These are phyloP conservation scores for Brenthis ino DNA, from an alignment of 2,888 invertebrate species.

Conservation along the genomic window DNA sequence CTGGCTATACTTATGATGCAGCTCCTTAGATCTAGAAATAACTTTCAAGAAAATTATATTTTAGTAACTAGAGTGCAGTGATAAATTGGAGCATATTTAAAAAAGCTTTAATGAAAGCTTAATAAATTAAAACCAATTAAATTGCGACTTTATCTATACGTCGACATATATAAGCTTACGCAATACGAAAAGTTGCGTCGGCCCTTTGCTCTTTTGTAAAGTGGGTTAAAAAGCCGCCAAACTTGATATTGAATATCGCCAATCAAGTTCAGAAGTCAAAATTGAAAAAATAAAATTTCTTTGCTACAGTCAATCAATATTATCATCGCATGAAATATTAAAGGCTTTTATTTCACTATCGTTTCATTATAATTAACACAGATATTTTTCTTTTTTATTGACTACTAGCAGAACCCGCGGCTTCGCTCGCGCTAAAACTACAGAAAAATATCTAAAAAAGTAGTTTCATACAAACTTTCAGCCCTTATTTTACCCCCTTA, in stretches of 20 bases:
- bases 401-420: background rate
- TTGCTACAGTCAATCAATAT: conserved; percentile 35
- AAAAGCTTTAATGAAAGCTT: conserved; percentile 8
- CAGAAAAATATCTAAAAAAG: no score
- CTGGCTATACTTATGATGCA: conserved; percentile 57
- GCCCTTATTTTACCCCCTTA: no score
- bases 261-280: conserved; percentile 39
- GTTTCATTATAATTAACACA: conserved; percentile 19
- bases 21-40: conserved; percentile 29
- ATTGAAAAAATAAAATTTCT: conserved; percentile 37
- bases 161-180: conserved; percentile 37
- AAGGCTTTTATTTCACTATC: conserved; percentile 11
- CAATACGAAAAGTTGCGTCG: conserved; percentile 38
- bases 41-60: background rate
- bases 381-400: conserved; percentile 19
- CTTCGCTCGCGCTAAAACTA: no score
- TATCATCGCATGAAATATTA: conserved; percentile 36
- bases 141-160: conserved; percentile 39
- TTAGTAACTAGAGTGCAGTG: background rate
- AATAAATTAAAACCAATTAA: conserved; percentile 37
- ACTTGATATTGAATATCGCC: conserved; percentile 40
- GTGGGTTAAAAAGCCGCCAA: conserved; percentile 40
- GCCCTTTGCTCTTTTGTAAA: conserved; percentile 40
- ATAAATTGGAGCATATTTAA: background rate
- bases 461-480: no score